Base-by-base conservation (phyloP, 2,797 vertebrate species). In the Taenioides sp. region DNA sequence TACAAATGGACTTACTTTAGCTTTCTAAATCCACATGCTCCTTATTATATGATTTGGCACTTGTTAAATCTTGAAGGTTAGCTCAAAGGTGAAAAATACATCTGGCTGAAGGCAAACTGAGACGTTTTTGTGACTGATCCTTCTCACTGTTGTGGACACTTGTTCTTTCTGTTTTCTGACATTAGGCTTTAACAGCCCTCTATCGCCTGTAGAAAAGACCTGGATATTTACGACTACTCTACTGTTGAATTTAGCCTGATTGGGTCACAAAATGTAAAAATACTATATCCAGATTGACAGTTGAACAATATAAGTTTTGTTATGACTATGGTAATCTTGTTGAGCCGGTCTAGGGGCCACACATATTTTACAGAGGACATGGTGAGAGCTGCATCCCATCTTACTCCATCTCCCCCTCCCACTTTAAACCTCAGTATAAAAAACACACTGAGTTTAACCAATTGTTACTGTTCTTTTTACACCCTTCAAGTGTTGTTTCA, bases 401-500 rank as follows among this genome's bases (percentile, higher is more conserved):
- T 88, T 87, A 86, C 67, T 79, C 68, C 79, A 81, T 69, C 83
- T 74, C 71, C 50, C 52, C 65, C 86, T 84, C 86, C 88, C 84
- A 90, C 87, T 90, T 90, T 87, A 85, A 86, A 90, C 81, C 85
- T 82, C 66, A 70, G 23, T 72, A 89, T 87, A 80, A 87, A 43
- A 86, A 85, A 85, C 81, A 83, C 83, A 84, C 92, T 88, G 91
- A 91, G 90, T 93, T 94, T 91, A 91, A 91, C 92, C 92, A 90
- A 92, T 93, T 93, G 92, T 93, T 85, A 86, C 74, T 89, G 86
- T 89, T 92, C 82, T 86, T 92, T 92, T 90, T 92, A 89, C 90
- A 92, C 92, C 92, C 90, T 92, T 94, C 92, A 94, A 94, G 93
- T 94, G 93, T 94, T 93, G 92, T 93, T 94, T 94, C 91, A 94